phyloP scores from a whole-genome alignment of 2,113 vertebrate genomes.

The Butorides virescens region DNA sequence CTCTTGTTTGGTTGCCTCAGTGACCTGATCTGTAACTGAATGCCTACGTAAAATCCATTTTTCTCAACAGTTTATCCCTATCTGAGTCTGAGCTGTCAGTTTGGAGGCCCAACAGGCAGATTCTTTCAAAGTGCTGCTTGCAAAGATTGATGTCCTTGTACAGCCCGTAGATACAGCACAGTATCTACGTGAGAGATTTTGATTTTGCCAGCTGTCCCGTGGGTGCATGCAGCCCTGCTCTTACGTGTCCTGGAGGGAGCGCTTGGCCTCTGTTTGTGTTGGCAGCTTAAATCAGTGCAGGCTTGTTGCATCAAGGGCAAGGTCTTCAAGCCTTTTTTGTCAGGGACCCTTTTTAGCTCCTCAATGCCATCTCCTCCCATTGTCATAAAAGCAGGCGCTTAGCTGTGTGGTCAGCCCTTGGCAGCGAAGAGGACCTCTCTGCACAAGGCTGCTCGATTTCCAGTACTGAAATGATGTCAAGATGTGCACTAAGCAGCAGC shows the following conservation, averaged over 20 bases:
- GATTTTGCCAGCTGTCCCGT: neutral
- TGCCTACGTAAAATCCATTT: neutral
- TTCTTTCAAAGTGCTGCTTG: neutral
- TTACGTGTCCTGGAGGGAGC: neutral
- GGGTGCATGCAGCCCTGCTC: neutral
- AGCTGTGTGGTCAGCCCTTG: neutral
- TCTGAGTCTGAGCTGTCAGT: neutral
- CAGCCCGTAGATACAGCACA: neutral
- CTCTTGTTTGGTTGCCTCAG: neutral
- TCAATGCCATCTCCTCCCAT: neutral
- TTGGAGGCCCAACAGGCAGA: neutral
- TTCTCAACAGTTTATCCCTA: neutral
- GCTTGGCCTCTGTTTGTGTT: neutral
- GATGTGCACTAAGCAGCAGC: neutral
- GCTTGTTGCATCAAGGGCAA: neutral
- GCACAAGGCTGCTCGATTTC: neutral
- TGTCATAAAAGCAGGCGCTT: rapidly evolving
- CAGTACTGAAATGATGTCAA: neutral
- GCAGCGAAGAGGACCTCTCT: neutral
- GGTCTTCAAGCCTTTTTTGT: neutral
- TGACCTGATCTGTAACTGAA: neutral
- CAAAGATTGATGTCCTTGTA: neutral
- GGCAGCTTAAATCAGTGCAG: neutral
- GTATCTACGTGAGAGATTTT: no score
- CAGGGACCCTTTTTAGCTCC: neutral